These are phyloP conservation scores for Zapus hudsonius DNA, from an alignment of 2,113 vertebrate genomes.

Conservation along the genomic window DNA sequence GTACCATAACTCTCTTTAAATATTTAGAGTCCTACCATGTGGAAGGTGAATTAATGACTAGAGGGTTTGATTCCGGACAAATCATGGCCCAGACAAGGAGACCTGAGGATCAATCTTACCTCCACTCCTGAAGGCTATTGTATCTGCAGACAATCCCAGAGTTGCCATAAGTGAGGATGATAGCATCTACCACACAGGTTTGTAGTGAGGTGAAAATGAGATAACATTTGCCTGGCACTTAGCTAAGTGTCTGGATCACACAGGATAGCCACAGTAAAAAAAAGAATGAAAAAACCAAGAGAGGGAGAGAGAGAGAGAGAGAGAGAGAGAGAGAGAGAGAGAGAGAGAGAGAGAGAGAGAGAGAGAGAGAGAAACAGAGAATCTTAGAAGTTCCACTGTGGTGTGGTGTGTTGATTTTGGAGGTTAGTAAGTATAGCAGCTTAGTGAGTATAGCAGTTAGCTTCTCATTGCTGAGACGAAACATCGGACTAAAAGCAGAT, in stretches of 20 bases:
- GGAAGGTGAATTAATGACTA: background rate
- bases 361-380: too few relatives aligned
- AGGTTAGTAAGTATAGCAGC: too few relatives aligned
- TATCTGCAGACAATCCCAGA: background rate
- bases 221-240: background rate
- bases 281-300: background rate
- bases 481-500: too few relatives aligned
- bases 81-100: background rate
- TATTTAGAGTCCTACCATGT: conserved; percentile 63
- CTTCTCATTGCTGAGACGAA: too few relatives aligned
- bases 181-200: background rate
- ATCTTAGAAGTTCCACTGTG: background rate
- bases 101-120: background rate
- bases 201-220: background rate
- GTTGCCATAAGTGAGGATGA: background rate
- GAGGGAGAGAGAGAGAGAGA: too few relatives aligned
- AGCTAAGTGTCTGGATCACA: background rate
- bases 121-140: background rate
- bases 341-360: too few relatives aligned
- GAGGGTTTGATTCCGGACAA: background rate
- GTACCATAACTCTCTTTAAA: conserved; percentile 57
- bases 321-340: too few relatives aligned
- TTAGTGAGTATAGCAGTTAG: too few relatives aligned
- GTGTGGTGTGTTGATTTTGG: background rate
- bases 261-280: background rate